Base-by-base conservation (phyloP, 2,113 vertebrate genomes). In the Archocentrus centrarchus region DNA sequence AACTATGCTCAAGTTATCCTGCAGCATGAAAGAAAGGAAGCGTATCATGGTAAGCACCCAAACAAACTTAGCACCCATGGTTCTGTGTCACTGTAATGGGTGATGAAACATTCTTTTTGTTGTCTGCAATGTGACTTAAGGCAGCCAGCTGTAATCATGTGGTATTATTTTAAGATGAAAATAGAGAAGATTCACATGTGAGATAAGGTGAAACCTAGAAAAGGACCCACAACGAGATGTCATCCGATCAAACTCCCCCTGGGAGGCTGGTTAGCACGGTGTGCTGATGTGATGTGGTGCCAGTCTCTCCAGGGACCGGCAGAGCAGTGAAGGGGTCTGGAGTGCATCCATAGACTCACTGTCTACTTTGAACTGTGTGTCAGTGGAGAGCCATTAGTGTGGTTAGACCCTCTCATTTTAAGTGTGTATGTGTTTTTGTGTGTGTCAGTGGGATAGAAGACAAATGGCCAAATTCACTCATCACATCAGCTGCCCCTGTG, bases 391-490 rank as follows among this genome's bases (percentile, higher is more conserved):
- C 94, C 94, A 95, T 95, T 95, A 95, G 91, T 80, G 78, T 8
- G 75, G 84, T 79, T 79, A 83, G 58, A 79, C 64, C 62, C 82
- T 88, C 77, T 81, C 10, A 37, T 57, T 80, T 57, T 64, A 70
- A 39, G 75, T 81, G 76, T 85, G 85, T 73, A 53, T 81, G 78
- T 85, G 58, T 78, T 63, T 84, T 37, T 77, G 78, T 88, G 83
- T 61, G 68, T 85, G 81, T 89, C 89, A 75, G 77, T 79, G 35
- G 84, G 84, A 57, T 87, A 27, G 66, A 86, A 91, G 94, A 94
- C 94, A 96, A 96, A 96, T 94, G 94, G 94, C 82, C 60, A 91
- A 94, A 96, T 94, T 95, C 94, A 95, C 93, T 96, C 94, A 95
- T 91, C 93, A 90, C 93, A 93, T 94, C 91, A 91, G 91, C 87